Conservation (phyloP, 2,888 invertebrate genomes). For the Dryobota labecula region DNA sequence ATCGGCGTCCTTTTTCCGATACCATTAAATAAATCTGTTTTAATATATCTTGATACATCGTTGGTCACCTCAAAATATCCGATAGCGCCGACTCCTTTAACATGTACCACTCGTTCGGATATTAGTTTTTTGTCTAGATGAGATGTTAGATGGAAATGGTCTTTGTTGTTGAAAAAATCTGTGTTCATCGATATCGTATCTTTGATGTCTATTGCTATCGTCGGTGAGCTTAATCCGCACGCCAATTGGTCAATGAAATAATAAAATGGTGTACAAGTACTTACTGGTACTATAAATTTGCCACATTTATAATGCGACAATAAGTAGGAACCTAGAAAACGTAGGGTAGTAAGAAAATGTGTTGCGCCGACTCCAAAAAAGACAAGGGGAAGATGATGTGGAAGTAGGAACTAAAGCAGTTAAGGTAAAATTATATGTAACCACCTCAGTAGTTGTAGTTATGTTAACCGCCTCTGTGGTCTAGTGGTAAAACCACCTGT, state of each 20-base stretch:
- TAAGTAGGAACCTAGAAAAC: background rate
- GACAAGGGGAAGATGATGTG: no score
- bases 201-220: slow-evolving; percentile 93
- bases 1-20: slow-evolving; percentile 91
- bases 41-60: slow-evolving; percentile 92
- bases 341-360: no score
- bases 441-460: no score
- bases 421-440: no score
- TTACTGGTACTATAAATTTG: background rate
- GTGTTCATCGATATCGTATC: slow-evolving; percentile 74
- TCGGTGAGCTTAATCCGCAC: slow-evolving; percentile 93
- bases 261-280: background rate
- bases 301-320: background rate
- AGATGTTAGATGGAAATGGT: slow-evolving; percentile 91
- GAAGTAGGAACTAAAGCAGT: no score
- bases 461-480: no score
- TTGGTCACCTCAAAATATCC: slow-evolving; percentile 95
- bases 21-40: slow-evolving; percentile 90
- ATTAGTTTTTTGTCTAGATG: slow-evolving; percentile 94
- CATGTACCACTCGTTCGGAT: slow-evolving; percentile 97
- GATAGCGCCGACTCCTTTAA: slow-evolving; percentile 96
- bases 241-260: slow-evolving; percentile 68
- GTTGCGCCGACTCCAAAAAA: no score
- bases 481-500: no score
- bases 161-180: slow-evolving; percentile 64